Evolutionary conservation across 37 sponge, comb jelly and placozoan genomes (phyloP).

Genomic region (Ephydatia muelleri): DNA sequence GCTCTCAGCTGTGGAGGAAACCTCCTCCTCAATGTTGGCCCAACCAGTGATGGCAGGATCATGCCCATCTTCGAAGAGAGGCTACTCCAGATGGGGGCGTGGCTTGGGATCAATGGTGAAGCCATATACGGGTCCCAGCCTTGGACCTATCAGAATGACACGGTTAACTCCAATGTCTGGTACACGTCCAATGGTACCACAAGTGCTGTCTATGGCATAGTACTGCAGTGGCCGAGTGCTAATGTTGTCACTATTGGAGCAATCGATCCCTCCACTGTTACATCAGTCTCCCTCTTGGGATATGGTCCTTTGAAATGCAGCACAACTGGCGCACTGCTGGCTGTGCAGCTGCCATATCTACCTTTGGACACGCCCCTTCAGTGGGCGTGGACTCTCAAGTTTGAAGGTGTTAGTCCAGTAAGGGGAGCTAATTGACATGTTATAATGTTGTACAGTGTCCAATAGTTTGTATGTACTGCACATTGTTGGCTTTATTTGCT

Average conservation of each 20-base stretch:
- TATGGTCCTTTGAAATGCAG: constrained; percentile 21
- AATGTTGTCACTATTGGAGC: constrained; percentile 31
- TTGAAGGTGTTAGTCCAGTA: neutral
- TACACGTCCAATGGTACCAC: constrained; percentile 1
- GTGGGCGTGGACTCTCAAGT: constrained; percentile 67
- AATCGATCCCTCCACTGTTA: constrained; percentile 12
- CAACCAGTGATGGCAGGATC: constrained; percentile 77
- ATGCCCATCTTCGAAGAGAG: constrained; percentile 71
- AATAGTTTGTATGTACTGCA: too few species aligned
- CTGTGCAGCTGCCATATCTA: constrained; percentile 47
- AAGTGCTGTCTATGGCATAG: constrained; percentile 35
- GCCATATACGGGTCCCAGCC: constrained; percentile 65
- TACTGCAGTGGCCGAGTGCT: constrained; percentile 38
- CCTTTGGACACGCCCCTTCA: constrained; percentile 54
- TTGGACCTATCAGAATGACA: constrained; percentile 74
- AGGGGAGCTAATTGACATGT: neutral
- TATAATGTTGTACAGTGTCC: too few species aligned
- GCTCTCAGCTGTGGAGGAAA: constrained; percentile 70
- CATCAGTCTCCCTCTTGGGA: constrained; percentile 41
- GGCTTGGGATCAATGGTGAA: constrained; percentile 72
- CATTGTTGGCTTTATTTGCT: too few species aligned
- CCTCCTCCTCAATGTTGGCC: constrained; percentile 70
- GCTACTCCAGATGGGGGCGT: constrained; percentile 57
- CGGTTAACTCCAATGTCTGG: constrained; percentile 48
- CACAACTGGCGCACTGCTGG: neutral